Conservation (phyloP, 2,888 invertebrate genomes). For the Chrysodeixis includens region DNA sequence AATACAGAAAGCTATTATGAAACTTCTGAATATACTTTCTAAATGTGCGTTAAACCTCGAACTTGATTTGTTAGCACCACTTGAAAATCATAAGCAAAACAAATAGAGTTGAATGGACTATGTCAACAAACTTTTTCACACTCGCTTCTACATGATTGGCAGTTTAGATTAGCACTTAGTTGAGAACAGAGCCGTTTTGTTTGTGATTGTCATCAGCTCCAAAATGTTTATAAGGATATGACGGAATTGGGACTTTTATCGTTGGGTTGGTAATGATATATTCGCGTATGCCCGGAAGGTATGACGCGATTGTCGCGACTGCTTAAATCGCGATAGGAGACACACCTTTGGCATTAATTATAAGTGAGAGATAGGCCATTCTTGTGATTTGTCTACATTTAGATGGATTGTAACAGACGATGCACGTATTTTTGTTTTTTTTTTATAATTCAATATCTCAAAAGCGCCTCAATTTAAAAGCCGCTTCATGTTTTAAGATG, state of each 20-base stretch:
- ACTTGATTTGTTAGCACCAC: conserved; percentile 18
- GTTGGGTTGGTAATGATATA: conserved; percentile 1
- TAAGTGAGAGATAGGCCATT: neutral
- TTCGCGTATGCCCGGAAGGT: conserved; percentile 13
- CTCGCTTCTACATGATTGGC: conserved; percentile 40
- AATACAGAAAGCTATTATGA: neutral
- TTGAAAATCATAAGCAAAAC: conserved; percentile 23
- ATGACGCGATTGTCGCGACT: neutral
- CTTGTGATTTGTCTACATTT: neutral
- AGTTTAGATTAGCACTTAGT: conserved; percentile 42
- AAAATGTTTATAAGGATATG: conserved; percentile 10
- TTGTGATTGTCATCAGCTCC: conserved; percentile 23
- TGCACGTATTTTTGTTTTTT: too few species aligned
- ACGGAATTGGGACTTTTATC: conserved; percentile 12
- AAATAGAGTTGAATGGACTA: conserved; percentile 47
- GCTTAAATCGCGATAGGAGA: neutral
- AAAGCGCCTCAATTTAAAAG: too few species aligned
- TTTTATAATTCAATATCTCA: too few species aligned
- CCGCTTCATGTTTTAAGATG: neutral
- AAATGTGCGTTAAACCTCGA: conserved; percentile 13
- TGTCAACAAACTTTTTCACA: conserved; percentile 50
- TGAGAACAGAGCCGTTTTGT: conserved; percentile 22
- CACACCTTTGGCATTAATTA: neutral
- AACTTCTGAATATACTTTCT: conserved; percentile 8
- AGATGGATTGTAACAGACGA: too few species aligned